phyloP scores from a whole-genome alignment of 2,113 vertebrate species.

The Psilopsiagon aurifrons region DNA sequence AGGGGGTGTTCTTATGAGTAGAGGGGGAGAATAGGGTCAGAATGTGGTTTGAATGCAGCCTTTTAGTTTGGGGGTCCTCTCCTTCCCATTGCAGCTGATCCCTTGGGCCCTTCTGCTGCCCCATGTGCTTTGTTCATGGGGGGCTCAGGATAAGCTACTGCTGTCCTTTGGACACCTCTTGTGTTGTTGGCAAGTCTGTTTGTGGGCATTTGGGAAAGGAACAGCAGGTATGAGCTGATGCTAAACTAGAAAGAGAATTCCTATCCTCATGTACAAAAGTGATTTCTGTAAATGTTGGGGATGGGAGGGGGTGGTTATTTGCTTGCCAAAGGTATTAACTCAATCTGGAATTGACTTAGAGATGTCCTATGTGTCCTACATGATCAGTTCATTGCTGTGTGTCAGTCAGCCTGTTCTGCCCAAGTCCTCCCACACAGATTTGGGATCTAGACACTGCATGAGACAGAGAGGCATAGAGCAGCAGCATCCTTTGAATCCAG shows the following conservation, averaged over 20 bases:
- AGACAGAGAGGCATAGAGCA: background rate
- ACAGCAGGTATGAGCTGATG: background rate
- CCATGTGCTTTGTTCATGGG: background rate
- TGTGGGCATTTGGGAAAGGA: background rate
- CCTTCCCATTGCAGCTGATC: background rate
- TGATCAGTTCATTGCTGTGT: background rate
- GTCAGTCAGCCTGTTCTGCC: background rate
- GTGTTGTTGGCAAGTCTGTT: background rate
- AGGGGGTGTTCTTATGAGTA: background rate
- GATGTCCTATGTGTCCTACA: no score
- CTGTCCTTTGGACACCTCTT: background rate
- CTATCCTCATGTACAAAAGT: accelerated
- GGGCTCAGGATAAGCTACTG: background rate
- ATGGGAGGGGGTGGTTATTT: background rate
- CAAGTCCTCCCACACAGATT: background rate
- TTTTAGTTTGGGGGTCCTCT: background rate
- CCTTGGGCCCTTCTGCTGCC: background rate
- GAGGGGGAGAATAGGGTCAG: background rate
- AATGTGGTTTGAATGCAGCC: background rate
- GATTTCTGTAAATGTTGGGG: background rate
- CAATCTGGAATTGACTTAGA: background rate
- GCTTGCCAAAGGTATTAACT: background rate
- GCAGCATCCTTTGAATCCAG: background rate
- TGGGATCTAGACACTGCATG: background rate
- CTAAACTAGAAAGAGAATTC: background rate